Base-by-base conservation (phyloP, 2,797 vertebrate genomes). In the Ceryle rudis region DNA sequence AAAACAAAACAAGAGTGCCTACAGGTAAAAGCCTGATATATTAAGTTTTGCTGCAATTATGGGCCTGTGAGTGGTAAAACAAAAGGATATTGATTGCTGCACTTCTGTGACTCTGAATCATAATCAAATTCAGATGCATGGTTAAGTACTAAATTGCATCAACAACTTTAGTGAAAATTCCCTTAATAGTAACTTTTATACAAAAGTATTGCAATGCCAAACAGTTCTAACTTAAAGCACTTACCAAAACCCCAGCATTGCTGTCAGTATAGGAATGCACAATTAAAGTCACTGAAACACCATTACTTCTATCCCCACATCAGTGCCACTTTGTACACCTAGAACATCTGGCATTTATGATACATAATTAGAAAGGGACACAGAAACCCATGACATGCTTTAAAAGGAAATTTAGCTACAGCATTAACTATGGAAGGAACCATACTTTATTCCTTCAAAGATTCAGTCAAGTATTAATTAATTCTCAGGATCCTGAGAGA, bases 311-410 rank as follows among this genome's bases (percentile, higher is more conserved):
- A 26, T 90, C 23, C 72, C 44, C 46, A 54, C 10, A 57, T n/a
- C 42, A 71, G 23, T 52, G 52, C 16, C 33, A 67, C 55, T 75
- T 69, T 28, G 25, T 74, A 31, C 26, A 69, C 37, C 14, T 62
- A 79, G 49, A 94, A 66, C 58, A 92, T 81, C 70, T 92, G 78
- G n/a, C 29, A 62, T 77, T 90, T 89, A 75, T 51, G 58, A 69
- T 62, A 42, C 15, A 11, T 81, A 82, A 66, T 35, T 72, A 95
- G 23, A 86, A 86, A 89, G 29, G 25, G 66, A 72, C 26, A 49
- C 13, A 84, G 42, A 95, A 91, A 73, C 5, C n/a, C 29, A 9
- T 33, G 54, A 75, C 18, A 29, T 0, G 0, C 29, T 89, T 92
- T 82, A 29, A 92, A 86, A 57, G n/a, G 33, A 81, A 84, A 72